These are phyloP conservation scores for Enteromius thamalakanensis DNA, from an alignment of 2,797 vertebrate genomes.

Conservation along the genomic window DNA sequence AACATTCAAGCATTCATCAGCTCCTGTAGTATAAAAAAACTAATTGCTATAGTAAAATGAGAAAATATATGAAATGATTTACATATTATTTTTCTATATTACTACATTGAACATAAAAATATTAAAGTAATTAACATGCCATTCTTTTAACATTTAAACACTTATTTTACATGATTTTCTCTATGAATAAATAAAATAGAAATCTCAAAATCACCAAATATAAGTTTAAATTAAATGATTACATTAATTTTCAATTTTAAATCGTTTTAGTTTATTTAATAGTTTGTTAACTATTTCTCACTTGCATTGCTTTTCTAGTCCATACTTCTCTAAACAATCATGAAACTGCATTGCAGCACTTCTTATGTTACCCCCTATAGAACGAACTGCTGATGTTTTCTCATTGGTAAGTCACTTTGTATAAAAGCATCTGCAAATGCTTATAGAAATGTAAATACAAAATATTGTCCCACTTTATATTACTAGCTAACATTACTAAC, in stretches of 20 bases:
- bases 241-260: neutral
- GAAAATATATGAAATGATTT: too few relatives aligned
- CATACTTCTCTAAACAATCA: neutral
- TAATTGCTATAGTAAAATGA: too few relatives aligned
- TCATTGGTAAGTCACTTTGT: slow-evolving; percentile 1
- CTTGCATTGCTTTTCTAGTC: neutral
- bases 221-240: neutral
- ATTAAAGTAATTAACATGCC: neutral
- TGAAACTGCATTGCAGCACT: slow-evolving; percentile 2
- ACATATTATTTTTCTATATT: neutral
- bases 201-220: neutral
- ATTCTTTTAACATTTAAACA: neutral
- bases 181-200: neutral
- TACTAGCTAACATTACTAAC: too few relatives aligned
- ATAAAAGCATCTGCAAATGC: slow-evolving; percentile 3
- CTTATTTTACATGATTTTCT: neutral
- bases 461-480: neutral
- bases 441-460: neutral
- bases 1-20: too few relatives aligned
- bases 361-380: neutral
- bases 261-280: neutral
- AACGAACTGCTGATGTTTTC: slow-evolving; percentile 9
- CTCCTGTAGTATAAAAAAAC: too few relatives aligned
- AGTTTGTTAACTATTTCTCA: neutral
- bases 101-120: neutral